Evolutionary conservation across 2,113 vertebrate genomes (phyloP), one percentile per base, ranked within the genome.

Genomic region (Campylomormyrus tamandua): DNA sequence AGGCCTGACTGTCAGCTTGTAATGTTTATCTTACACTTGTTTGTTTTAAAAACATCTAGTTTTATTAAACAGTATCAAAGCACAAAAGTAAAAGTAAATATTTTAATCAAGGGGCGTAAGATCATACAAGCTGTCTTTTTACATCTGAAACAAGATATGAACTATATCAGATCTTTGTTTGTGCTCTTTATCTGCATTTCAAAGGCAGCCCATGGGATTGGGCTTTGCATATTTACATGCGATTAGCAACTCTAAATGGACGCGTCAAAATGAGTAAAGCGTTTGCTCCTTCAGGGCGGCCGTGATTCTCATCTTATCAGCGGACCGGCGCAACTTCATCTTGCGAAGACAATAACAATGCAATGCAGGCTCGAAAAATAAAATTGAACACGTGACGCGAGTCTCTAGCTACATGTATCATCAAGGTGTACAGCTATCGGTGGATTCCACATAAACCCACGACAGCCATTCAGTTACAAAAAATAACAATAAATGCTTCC

Each of bases 221-320:
- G 94, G 93, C 94, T 95, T 95, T 95, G 95, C 95, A 96, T 95
- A 95, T 96, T 95, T 95, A 96, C 94, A 96, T 95, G 92, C 95
- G 94, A 95, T 96, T 95, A 95, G 93, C 93, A 95, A 95, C 95
- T 95, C 95, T 94, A 95, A 95, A 96, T 95, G 94, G 95, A 96
- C 93, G 94, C 94, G 95, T 95, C 95, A 95, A 95, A 95, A 95
- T 95, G 91, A 92, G 93, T 94, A 91, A 93, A 95, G 92, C 94
- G 93, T 94, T 93, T 93, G 92, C 93, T 94, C 93, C 92, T 92
- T 92, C 87, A 91, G 92, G 91, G 93, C 90, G 93, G 92, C 93
- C 93, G 92, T 92, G 92, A 93, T 89, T 91, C 93, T 94, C 94
- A 95, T 95, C 95, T 95, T 95, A 95, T 95, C 95, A 95, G 93